Conservation (phyloP, 2,113 vertebrate species). For the Dinomys branickii region DNA sequence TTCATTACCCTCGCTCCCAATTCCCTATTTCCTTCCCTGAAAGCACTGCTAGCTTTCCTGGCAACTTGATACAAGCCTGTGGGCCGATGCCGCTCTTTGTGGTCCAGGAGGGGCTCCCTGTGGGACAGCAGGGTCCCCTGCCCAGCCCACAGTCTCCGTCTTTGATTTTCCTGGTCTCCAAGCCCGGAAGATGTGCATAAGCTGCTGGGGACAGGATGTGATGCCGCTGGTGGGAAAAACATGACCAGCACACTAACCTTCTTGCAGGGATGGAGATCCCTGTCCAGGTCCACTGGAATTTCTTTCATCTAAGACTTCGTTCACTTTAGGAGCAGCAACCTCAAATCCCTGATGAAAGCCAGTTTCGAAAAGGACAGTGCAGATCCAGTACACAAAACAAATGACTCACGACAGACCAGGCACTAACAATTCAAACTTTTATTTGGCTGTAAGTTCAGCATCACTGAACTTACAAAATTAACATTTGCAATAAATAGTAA, state of each 20-base stretch:
- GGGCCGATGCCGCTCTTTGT: too few species aligned
- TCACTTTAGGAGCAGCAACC: neutral
- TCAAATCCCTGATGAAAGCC: neutral
- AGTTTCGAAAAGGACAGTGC: neutral
- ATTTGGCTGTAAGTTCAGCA: conserved; percentile 61
- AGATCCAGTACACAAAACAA: neutral
- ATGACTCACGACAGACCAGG: neutral
- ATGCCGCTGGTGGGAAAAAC: neutral
- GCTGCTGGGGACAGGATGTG: neutral
- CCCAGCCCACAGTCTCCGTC: neutral
- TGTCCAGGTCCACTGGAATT: neutral
- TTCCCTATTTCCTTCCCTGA: neutral
- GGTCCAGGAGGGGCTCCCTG: neutral
- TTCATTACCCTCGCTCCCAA: neutral
- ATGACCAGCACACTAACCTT: neutral
- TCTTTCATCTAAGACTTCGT: neutral
- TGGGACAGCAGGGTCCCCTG: neutral
- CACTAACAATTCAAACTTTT: conserved; percentile 62
- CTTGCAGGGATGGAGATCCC: neutral
- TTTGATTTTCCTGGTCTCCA: neutral
- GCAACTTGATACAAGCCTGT: neutral
- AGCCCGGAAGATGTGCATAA: neutral
- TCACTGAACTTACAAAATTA: conserved; percentile 52
- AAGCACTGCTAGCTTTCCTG: neutral
- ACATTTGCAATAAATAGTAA: conserved; percentile 74